phyloP scores from a whole-genome alignment of 2,113 vertebrate species.

The Xiphophorus couchianus region DNA sequence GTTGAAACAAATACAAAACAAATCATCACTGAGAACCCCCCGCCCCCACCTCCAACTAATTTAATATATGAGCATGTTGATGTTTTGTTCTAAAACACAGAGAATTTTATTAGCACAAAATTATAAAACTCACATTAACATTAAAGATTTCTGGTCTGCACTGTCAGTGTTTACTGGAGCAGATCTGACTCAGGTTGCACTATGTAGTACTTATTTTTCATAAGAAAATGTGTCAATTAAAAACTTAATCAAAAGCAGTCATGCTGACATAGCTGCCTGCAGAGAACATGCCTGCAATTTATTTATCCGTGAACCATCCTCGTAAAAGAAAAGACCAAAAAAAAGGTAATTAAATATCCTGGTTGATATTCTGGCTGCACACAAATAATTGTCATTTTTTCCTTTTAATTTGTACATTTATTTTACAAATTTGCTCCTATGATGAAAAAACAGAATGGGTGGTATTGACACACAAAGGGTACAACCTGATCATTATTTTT shows the following conservation, averaged over 20 bases:
- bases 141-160: not conserved
- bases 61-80: not conserved
- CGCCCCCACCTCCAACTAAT: not conserved
- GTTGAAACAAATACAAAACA: not conserved
- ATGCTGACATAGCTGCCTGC: not conserved
- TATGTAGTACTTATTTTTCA: not conserved
- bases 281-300: not conserved
- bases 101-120: not conserved
- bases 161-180: not conserved
- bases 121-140: not conserved
- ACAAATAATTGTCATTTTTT: not conserved
- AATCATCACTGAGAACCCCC: not conserved
- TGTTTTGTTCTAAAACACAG: not conserved
- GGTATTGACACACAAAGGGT: not conserved
- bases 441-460: not conserved
- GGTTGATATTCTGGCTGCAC: not conserved
- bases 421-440: not conserved
- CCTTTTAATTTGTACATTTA: not conserved
- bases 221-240: not conserved
- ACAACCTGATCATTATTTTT: conserved; percentile 56
- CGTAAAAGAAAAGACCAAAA: not conserved
- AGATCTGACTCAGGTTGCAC: not conserved
- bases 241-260: not conserved
- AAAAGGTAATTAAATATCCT: not conserved
- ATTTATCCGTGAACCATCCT: not conserved